Evolutionary conservation across 2,113 vertebrate genomes (phyloP).

Genomic region (Hippocampus guttulatus): DNA sequence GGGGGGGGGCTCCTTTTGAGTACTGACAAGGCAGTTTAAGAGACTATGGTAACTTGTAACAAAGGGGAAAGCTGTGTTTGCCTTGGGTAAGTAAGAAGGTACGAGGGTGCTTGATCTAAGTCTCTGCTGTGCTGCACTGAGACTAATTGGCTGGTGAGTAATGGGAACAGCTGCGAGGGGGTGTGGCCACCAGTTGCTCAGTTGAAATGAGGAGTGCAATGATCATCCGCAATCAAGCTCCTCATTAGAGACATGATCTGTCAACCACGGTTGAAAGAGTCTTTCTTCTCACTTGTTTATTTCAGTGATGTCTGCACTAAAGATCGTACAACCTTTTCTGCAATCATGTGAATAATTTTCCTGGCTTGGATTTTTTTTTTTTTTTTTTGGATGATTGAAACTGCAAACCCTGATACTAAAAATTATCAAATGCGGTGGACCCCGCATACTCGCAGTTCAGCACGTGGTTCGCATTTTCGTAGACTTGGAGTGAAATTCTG

Average conservation of each 20-base stretch:
- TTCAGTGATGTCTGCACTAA: neutral
- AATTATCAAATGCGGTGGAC: neutral
- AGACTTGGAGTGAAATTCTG: no score
- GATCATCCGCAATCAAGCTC: slow-evolving; percentile 39
- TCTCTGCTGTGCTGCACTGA: slow-evolving; percentile 16
- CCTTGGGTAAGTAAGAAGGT: slow-evolving; percentile 31
- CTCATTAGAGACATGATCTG: slow-evolving; percentile 38
- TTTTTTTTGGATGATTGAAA: slow-evolving; percentile 1
- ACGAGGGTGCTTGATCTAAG: slow-evolving; percentile 13
- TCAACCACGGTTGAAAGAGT: slow-evolving; percentile 16
- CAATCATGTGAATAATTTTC: neutral
- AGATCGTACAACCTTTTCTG: neutral
- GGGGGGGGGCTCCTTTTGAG: neutral
- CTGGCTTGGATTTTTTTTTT: neutral
- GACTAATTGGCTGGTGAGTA: slow-evolving; percentile 52
- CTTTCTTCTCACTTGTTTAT: slow-evolving; percentile 4
- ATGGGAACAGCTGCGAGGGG: slow-evolving; percentile 33
- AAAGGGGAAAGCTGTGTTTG: slow-evolving; percentile 13
- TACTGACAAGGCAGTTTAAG: slow-evolving; percentile 9
- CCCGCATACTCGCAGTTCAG: no score
- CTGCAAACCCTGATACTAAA: neutral
- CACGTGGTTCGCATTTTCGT: no score
- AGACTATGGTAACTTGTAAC: slow-evolving; percentile 14
- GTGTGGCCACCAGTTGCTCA: slow-evolving; percentile 33
- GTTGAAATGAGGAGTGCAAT: slow-evolving; percentile 22